Conservation (phyloP, 2,888 invertebrate genomes). For the Escarpia spicata region DNA sequence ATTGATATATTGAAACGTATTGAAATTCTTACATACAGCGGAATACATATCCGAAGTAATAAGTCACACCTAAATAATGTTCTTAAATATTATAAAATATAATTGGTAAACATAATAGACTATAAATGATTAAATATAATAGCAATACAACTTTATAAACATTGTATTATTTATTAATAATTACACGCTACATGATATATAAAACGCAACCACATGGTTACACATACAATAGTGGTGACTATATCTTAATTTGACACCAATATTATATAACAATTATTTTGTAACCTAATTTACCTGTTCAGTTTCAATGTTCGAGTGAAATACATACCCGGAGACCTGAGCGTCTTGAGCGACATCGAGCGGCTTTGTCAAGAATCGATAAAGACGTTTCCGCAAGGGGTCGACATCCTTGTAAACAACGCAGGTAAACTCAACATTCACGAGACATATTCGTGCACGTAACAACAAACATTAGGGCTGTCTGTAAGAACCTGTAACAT, state of each 20-base stretch:
- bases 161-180: neutral
- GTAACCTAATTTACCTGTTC: neutral
- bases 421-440: constrained; percentile 44
- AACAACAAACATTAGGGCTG: too few species aligned
- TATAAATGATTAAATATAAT: too few species aligned
- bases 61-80: too few species aligned
- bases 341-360: constrained; percentile 38
- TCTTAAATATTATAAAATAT: too few species aligned
- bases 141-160: too few species aligned
- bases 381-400: constrained; percentile 38
- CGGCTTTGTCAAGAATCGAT: constrained; percentile 33
- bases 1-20: too few species aligned
- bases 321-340: constrained; percentile 40
- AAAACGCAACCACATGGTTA: neutral
- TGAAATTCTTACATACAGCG: too few species aligned
- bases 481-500: too few species aligned
- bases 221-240: neutral
- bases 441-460: too few species aligned
- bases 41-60: too few species aligned
- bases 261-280: neutral
- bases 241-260: neutral
- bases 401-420: constrained; percentile 58
- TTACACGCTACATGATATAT: neutral
- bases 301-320: constrained; percentile 29
- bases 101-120: too few species aligned